A percentile compares a stretch with the other conserved stretches of the same genome.
Evolutionary conservation across 2,113 vertebrate genomes (phyloP).

Genomic region (Cynopterus brachyotis): DNA sequence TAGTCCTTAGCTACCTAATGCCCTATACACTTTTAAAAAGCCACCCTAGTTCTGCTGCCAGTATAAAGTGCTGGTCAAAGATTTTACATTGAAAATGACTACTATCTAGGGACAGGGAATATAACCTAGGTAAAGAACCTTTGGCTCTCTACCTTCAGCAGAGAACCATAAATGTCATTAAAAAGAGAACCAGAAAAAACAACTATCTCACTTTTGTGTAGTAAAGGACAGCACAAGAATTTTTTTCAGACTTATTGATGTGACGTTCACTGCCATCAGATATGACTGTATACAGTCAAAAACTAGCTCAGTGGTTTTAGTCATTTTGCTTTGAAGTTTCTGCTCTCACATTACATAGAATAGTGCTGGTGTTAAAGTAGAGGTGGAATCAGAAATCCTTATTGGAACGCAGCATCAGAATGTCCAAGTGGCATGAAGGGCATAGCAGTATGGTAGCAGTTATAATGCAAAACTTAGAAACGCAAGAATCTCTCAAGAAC

Average conservation of each 20-base stretch:
- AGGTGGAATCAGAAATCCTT: neutral
- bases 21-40: neutral
- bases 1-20: neutral
- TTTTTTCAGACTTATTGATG: neutral
- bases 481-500: neutral
- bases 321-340: slow-evolving; percentile 10
- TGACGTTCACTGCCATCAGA: neutral
- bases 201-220: neutral
- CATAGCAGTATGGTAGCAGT: neutral
- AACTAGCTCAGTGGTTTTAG: neutral
- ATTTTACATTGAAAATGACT: neutral
- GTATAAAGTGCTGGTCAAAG: neutral
- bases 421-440: neutral
- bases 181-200: neutral
- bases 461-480: slow-evolving; percentile 22
- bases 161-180: neutral
- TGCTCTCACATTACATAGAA: neutral
- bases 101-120: neutral
- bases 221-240: neutral
- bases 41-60: neutral
- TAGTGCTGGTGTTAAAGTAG: neutral
- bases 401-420: neutral
- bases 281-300: neutral
- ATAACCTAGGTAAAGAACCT: neutral
- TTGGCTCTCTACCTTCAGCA: neutral